A percentile compares a stretch with the other conserved stretches of the same genome.
Conservation (phyloP, 2,888 invertebrate species). For the Macaria liturata region DNA sequence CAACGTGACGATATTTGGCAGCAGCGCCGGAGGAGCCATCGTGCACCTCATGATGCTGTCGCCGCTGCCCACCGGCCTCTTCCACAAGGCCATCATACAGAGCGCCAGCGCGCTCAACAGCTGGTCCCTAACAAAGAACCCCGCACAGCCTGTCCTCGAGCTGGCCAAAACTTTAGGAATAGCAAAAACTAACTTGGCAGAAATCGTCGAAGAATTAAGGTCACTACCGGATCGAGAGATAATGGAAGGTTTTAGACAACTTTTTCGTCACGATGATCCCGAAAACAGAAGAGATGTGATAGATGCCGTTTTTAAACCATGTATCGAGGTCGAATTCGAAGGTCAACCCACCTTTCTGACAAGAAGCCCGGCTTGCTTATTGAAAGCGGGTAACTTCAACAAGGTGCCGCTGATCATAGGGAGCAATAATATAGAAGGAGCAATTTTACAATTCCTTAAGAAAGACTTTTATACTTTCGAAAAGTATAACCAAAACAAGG, state of each 20-base stretch:
- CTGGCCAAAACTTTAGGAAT: slow-evolving; percentile 61
- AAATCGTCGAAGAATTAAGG: slow-evolving; percentile 64
- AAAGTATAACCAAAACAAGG: slow-evolving; percentile 58
- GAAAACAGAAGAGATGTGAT: slow-evolving; percentile 45
- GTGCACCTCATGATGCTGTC: slow-evolving; percentile 76
- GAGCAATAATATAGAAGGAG: slow-evolving; percentile 65
- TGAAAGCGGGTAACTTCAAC: slow-evolving; percentile 69
- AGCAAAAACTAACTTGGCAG: slow-evolving; percentile 48
- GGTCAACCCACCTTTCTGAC: slow-evolving; percentile 69
- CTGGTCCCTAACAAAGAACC: slow-evolving; percentile 67
- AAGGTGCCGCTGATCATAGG: slow-evolving; percentile 76
- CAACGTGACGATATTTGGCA: slow-evolving; percentile 77
- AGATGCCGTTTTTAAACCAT: slow-evolving; percentile 66
- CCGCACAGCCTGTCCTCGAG: slow-evolving; percentile 51
- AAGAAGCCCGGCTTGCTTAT: slow-evolving; percentile 61
- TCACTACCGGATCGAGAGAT: slow-evolving; percentile 50
- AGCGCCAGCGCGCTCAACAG: slow-evolving; percentile 71
- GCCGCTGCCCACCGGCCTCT: slow-evolving; percentile 72
- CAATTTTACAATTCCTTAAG: slow-evolving; percentile 52
- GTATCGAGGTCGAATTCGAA: slow-evolving; percentile 71
- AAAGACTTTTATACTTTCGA: slow-evolving; percentile 61
- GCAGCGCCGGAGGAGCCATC: slow-evolving; percentile 71
- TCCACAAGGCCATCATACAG: slow-evolving; percentile 75
- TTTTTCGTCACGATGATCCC: slow-evolving; percentile 28
- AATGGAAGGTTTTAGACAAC: slow-evolving; percentile 47